Percentiles rank a stretch among this genome's conserved stretches.
Evolutionary conservation across 2,113 vertebrate species (phyloP).

Genomic region (Lagenorhynchus albirostris): DNA sequence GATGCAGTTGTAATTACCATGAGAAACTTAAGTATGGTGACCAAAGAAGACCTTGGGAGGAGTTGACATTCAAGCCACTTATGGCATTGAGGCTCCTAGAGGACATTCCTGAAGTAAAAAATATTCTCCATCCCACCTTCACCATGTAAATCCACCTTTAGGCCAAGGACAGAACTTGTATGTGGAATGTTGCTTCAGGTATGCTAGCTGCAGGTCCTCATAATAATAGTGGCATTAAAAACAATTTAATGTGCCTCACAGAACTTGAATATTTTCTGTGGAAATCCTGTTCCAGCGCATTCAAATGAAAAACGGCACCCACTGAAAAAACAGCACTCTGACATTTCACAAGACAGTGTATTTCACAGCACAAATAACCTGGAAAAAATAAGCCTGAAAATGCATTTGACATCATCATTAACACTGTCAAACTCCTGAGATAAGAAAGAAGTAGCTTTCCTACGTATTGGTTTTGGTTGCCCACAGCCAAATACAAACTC

Average conservation of each 20-base stretch:
- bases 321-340: conserved; percentile 16
- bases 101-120: neutral
- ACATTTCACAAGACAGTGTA: conserved; percentile 52
- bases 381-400: conserved; percentile 29
- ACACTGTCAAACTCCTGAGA: conserved; percentile 37
- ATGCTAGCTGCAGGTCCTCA: neutral
- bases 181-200: neutral
- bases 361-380: conserved; percentile 41
- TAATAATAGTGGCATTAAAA: neutral
- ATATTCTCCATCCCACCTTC: neutral
- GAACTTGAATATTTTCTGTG: neutral
- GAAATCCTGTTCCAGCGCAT: neutral
- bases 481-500: neutral
- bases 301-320: conserved; percentile 33
- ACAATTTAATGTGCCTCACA: neutral
- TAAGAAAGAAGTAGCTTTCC: neutral
- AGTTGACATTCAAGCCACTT: neutral
- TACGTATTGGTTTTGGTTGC: neutral
- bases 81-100: neutral
- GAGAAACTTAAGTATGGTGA: neutral
- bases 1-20: neutral
- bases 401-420: conserved; percentile 51
- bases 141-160: neutral
- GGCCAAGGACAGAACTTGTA: neutral
- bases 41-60: neutral